Evolutionary conservation across 2,797 vertebrate genomes (phyloP).

Genomic region (Rhinatrema bivittatum): DNA sequence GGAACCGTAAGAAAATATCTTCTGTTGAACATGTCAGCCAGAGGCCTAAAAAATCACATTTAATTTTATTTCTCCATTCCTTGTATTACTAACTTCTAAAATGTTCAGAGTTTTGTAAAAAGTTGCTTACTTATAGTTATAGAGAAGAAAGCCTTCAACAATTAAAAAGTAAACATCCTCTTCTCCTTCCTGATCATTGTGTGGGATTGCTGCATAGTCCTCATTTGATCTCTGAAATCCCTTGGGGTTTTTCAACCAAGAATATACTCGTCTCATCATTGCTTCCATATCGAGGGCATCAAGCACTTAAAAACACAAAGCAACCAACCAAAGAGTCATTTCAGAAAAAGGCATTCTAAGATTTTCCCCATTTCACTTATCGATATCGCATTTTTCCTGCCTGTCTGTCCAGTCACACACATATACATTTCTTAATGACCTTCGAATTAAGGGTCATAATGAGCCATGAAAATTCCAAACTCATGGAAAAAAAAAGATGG

Average conservation of each 20-base stretch:
- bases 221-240: slow-evolving; percentile 20
- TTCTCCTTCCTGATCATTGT: not conserved
- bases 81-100: too few relatives aligned
- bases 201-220: not conserved
- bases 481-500: too few relatives aligned
- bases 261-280: slow-evolving; percentile 67
- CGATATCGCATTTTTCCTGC: too few relatives aligned
- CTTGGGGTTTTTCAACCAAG: slow-evolving; percentile 55
- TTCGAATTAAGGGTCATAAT: too few relatives aligned
- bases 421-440: too few relatives aligned
- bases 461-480: too few relatives aligned
- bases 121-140: slow-evolving; percentile 74
- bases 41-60: slow-evolving; percentile 53
- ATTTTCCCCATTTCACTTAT: too few relatives aligned
- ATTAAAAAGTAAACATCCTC: slow-evolving; percentile 65
- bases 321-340: not conserved
- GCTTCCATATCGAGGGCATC: slow-evolving; percentile 83
- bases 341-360: too few relatives aligned
- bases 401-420: too few relatives aligned
- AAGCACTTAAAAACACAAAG: slow-evolving; percentile 55
- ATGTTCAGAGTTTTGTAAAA: too few relatives aligned
- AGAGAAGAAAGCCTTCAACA: slow-evolving; percentile 91
- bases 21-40: slow-evolving; percentile 74
- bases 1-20: slow-evolving; percentile 85
- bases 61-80: not conserved